phyloP scores from a whole-genome alignment of 2,888 invertebrate species.

The Amphiduros pacificus region DNA sequence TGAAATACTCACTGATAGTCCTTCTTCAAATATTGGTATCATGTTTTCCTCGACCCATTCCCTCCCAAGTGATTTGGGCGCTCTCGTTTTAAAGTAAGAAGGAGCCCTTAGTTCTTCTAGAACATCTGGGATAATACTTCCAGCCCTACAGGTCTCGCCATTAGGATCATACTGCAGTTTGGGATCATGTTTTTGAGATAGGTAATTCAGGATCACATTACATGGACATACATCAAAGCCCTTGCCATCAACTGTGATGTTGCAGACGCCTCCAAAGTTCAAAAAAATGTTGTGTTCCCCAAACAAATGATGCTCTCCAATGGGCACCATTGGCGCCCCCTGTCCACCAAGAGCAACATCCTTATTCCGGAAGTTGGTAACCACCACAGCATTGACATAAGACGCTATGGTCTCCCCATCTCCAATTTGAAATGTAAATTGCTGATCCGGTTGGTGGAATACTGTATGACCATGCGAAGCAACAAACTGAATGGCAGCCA shows the following conservation, averaged over 20 bases:
- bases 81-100: conserved; percentile 38
- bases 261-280: conserved; percentile 54
- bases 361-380: conserved; percentile 49
- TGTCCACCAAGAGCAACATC: conserved; percentile 53
- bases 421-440: conserved; percentile 51
- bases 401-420: conserved; percentile 48
- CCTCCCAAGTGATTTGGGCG: conserved; percentile 48
- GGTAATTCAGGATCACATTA: conserved; percentile 46
- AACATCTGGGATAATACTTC: conserved; percentile 35
- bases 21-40: conserved; percentile 43
- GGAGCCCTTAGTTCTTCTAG: conserved; percentile 38
- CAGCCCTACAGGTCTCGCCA: conserved; percentile 41
- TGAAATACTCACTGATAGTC: background rate
- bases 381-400: conserved; percentile 39
- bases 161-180: conserved; percentile 39
- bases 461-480: conserved; percentile 52
- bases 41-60: conserved; percentile 46
- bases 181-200: conserved; percentile 34
- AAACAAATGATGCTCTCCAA: conserved; percentile 48
- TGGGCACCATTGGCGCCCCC: conserved; percentile 52
- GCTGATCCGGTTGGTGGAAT: conserved; percentile 49
- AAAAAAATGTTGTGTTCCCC: conserved; percentile 43
- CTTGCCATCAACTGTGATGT: conserved; percentile 38
- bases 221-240: conserved; percentile 51
- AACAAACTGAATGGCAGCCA: conserved; percentile 34